Base-by-base conservation (phyloP, 2,113 vertebrate genomes). In the Rhinolophus ferrumequinum region DNA sequence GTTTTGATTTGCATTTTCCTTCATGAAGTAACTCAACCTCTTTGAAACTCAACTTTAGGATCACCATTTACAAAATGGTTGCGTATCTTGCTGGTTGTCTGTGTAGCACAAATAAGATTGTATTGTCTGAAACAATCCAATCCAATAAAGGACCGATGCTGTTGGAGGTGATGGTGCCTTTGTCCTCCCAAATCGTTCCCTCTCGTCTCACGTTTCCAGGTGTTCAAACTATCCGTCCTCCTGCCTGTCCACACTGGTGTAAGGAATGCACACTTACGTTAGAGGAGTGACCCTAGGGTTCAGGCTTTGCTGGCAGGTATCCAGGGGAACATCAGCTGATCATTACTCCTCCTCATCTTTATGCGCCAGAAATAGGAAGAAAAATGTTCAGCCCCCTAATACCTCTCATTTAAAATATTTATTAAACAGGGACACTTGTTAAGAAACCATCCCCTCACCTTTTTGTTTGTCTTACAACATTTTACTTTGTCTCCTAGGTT, bases 331-430 rank as follows among this genome's bases (percentile, higher is more conserved):
- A 52, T 8, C 5, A 2, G 19, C n/a, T 35, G 50, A 33, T 52
- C 89, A 50, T 69, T 75, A 88, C 76, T 50, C 38, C 7, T 94
- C 50, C 33, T 88, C 47, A 64, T 50, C 64, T 80, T 96, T 88
- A 54, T 5, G 60, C 9, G 85, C 9, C 30, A 60, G 69, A 87
- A 77, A 67, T n/a, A 30, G 22, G 11, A 87, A 66, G 26, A 52
- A 8, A 26, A 18, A 28, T 30, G 50, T 58, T 50, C 19, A 92
- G 19, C 28, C n/a, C 52, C 82, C 24, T n/a, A 79, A 83, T 12
- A 52, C 1, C 7, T 77, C 79, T 28, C 6, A 19, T 64, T 88
- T 38, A 6, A 80, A 66, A 38, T 64, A 77, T 26, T 60, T n/a
- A 44, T 54, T 82, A 50, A 56, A 38, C 3, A 24, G 14, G 28